Conservation (phyloP, 30 jellyfish, hydroid and myxozoan species). For the Hydractinia symbiolongicarpus region DNA sequence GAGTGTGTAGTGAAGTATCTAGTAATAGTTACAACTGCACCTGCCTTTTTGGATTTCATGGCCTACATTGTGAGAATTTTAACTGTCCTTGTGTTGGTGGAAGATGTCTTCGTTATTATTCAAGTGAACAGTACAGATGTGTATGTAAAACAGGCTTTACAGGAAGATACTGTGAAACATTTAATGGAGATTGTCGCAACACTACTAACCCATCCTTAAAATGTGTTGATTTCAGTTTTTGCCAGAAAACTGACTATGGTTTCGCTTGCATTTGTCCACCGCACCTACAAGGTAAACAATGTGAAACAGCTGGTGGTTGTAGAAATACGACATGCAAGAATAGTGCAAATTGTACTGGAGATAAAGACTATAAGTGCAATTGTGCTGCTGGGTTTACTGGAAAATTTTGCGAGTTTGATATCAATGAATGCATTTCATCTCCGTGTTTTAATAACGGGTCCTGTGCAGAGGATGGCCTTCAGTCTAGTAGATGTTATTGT, state of each 20-base stretch:
- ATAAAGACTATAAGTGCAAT: background rate
- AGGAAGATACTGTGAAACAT: constrained; percentile 53
- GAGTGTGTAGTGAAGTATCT: background rate
- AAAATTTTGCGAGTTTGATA: constrained; percentile 2
- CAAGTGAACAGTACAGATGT: constrained; percentile 34
- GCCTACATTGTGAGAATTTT: constrained; percentile 47
- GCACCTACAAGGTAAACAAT: constrained; percentile 57
- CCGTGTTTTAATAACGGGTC: constrained; percentile 27
- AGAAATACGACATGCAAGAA: constrained; percentile 50
- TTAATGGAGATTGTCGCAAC: constrained; percentile 74
- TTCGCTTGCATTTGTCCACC: constrained; percentile 67
- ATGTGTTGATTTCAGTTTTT: constrained; percentile 30
- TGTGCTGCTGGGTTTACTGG: constrained; percentile 29
- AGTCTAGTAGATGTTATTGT: constrained; percentile 19
- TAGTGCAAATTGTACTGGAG: constrained; percentile 36
- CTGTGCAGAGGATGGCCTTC: constrained; percentile 27
- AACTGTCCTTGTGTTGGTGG: constrained; percentile 68
- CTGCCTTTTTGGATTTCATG: constrained; percentile 70
- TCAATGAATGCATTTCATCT: constrained; percentile 14
- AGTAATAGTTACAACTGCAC: constrained; percentile 26
- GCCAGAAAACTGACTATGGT: constrained; percentile 52
- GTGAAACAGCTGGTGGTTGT: constrained; percentile 45
- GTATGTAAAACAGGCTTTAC: constrained; percentile 57
- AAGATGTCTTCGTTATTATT: constrained; percentile 55
- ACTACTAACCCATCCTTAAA: constrained; percentile 25